Percentiles rank a stretch among this genome's conserved stretches.
These are phyloP conservation scores for Spodoptera frugiperda DNA, from an alignment of 1,140 invertebrate species.

Conservation along the genomic window DNA sequence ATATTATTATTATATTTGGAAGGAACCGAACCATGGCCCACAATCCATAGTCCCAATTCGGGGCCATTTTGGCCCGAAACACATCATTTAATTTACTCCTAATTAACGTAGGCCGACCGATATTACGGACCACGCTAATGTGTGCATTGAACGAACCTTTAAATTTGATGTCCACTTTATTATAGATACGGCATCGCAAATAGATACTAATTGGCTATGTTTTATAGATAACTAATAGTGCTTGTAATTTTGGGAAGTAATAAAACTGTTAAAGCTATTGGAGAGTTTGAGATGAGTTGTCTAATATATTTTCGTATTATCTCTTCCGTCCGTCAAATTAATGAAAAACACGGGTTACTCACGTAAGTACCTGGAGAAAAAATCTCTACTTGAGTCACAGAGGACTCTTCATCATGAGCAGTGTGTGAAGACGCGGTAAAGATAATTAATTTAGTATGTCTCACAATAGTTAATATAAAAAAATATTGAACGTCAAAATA, in stretches of 20 bases:
- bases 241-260: background rate
- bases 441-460: too few species aligned
- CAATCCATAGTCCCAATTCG: constrained; percentile 9
- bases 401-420: too few species aligned
- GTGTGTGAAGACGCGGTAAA: too few species aligned
- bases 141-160: constrained; percentile 36
- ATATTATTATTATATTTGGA: background rate
- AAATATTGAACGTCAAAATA: too few species aligned
- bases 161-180: constrained; percentile 23
- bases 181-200: constrained; percentile 34
- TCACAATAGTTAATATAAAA: too few species aligned
- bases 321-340: too few species aligned
- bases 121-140: constrained; percentile 50
- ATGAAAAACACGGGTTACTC: too few species aligned
- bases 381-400: too few species aligned
- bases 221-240: constrained; percentile 3
- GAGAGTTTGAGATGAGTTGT: too few species aligned
- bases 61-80: constrained; percentile 59
- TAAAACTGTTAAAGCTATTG: too few species aligned
- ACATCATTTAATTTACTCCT: constrained; percentile 71
- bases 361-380: too few species aligned
- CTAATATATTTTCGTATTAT: too few species aligned
- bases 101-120: constrained; percentile 61
- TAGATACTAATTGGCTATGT: background rate
- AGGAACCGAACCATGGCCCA: background rate